A percentile compares a stretch with the other conserved stretches of the same genome.
phyloP scores from a whole-genome alignment of 2,113 vertebrate genomes.

The Nibea coibor region DNA sequence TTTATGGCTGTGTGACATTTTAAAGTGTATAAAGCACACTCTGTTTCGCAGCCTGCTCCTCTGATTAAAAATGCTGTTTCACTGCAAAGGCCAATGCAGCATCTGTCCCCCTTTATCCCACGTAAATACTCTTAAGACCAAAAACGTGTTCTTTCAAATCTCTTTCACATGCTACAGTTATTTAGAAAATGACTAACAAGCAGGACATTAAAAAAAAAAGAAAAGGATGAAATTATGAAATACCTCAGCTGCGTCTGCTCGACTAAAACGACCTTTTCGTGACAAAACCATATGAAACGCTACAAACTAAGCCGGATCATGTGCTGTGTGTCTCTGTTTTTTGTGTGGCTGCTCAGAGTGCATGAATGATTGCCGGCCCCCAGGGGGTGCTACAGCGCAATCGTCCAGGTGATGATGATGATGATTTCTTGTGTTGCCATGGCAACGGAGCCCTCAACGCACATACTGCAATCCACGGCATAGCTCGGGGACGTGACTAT shows the following conservation, averaged over 20 bases:
- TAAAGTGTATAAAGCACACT: background rate
- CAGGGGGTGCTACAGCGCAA: conserved; percentile 67
- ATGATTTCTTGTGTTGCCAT: conserved; percentile 54
- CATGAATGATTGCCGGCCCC: conserved; percentile 39
- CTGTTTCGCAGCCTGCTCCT: background rate
- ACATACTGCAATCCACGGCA: conserved; percentile 24
- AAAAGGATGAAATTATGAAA: conserved; percentile 7
- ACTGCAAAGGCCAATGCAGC: background rate
- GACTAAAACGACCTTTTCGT: background rate
- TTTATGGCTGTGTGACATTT: conserved; percentile 10
- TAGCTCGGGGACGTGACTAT: conserved; percentile 20
- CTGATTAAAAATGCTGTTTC: conserved; percentile 1
- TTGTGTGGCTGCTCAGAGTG: conserved; percentile 26
- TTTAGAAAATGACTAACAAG: conserved; percentile 23
- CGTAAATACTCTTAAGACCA: background rate
- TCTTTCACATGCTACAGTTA: conserved; percentile 39
- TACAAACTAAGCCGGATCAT: conserved; percentile 27
- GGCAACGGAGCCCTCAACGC: conserved; percentile 30
- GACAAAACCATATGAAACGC: conserved; percentile 37
- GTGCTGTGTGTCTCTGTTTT: background rate
- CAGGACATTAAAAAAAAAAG: background rate
- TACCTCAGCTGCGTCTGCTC: conserved; percentile 2
- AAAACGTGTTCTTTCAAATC: conserved; percentile 28
- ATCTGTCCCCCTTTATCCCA: background rate
- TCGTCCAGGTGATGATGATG: conserved; percentile 15